Evolutionary conservation across 2,888 invertebrate species (phyloP), one percentile per base, ranked within the genome.

Genomic region (Catocala fraxini): DNA sequence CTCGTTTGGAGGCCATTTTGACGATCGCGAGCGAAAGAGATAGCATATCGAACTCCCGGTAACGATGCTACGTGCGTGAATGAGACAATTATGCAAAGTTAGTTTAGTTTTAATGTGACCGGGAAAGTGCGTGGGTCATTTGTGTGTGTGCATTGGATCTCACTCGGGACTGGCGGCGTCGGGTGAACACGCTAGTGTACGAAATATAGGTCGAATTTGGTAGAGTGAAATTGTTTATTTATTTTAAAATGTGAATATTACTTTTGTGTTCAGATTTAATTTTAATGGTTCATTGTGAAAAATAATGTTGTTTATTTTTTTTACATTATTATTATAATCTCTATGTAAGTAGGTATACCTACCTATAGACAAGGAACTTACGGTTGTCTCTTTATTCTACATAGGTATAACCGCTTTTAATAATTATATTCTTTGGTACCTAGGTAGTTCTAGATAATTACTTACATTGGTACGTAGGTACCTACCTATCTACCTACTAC

Each of bases 1-100:
- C 93, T 92, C 93, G 93, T 94, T 93, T 93, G 93, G 94, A 93
- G 90, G 93, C 94, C 94, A 94, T 94, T 94, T 94, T 94, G 93
- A 94, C 90, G 93, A 93, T 86, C 86, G 89, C 71, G 94, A 76
- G 87, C 67, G 87, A 94, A 73, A 77, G 90, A 89, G 93, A 94
- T 79, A 87, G 89, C 84, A 77, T 68, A 83, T 72, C 71, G 71
- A 66, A 63, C 12, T 68, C 72, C 69, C 81, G 81, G 76, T 86
- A 85, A 87, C 88, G 79, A 81, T 80, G 75, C 83, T 76, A 80
- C 84, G 88, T 87, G 93, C 89, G 92, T 87, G 92, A 94, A 91
- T 89, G 92, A 92, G 94, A 94, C 92, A 90, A 89, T 93, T 93
- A 93, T 92, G 92, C 88, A 92, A 92, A 90, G 90, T 91, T 91